These are phyloP conservation scores for Limnothrissa miodon DNA, from an alignment of 2,113 vertebrate genomes.

Conservation along the genomic window DNA sequence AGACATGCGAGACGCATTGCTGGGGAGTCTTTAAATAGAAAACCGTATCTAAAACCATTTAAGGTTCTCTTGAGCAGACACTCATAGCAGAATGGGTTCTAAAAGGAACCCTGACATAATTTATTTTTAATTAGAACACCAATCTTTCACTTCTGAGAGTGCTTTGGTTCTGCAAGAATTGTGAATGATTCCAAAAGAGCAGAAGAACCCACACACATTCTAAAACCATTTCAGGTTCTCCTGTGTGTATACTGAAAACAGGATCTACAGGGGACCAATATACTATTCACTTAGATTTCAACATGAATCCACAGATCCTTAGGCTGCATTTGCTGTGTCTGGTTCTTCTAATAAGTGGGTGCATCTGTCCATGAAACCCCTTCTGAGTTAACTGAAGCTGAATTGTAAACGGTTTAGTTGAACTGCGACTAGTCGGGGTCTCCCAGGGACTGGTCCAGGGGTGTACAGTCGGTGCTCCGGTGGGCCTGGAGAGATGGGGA, in stretches of 20 bases:
- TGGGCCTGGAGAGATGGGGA: background rate
- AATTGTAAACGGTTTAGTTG: background rate
- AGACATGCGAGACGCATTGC: no score
- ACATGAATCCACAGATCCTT: background rate
- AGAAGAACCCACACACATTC: no score
- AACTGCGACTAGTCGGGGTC: background rate
- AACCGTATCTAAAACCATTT: background rate
- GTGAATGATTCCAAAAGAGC: no score
- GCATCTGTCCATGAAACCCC: background rate
- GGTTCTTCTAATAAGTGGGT: no score
- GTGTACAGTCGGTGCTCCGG: background rate
- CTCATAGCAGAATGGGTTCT: background rate
- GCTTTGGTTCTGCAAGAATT: no score
- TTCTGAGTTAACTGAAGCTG: background rate
- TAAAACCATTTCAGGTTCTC: background rate
- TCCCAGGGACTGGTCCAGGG: background rate
- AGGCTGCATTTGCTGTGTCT: background rate
- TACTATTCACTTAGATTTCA: background rate
- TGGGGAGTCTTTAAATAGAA: background rate
- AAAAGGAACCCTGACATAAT: background rate
- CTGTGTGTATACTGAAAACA: background rate
- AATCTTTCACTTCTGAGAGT: no score
- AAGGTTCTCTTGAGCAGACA: background rate
- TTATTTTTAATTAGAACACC: no score
- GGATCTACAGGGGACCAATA: background rate